These are phyloP conservation scores for Hycleus phaleratus DNA, from an alignment of 1,140 invertebrate species.

Conservation along the genomic window DNA sequence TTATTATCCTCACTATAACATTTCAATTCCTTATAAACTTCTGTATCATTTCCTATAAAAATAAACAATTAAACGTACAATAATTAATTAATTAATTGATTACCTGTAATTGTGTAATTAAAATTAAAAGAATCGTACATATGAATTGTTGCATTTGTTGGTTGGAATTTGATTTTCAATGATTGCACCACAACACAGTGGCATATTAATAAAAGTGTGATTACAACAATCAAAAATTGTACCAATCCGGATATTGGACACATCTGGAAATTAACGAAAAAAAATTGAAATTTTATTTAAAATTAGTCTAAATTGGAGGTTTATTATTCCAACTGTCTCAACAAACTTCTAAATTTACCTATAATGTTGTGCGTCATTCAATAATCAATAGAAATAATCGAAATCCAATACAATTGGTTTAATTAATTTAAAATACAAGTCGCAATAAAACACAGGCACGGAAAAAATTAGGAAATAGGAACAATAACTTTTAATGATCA, in stretches of 20 bases:
- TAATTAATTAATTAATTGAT: neutral
- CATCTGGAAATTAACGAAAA: conserved; percentile 18
- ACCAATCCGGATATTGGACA: conserved; percentile 24
- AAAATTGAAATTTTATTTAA: no score
- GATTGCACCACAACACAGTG: conserved; percentile 19
- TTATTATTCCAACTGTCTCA: no score
- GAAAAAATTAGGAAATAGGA: no score
- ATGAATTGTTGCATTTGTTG: conserved; percentile 15
- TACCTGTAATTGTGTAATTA: conserved; percentile 6
- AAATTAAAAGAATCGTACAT: conserved; percentile 17
- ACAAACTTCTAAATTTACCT: no score
- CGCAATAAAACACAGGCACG: no score
- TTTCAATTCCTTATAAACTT: neutral
- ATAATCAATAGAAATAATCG: no score
- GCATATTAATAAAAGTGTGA: conserved; percentile 20
- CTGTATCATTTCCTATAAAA: neutral
- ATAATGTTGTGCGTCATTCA: no score
- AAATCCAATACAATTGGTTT: no score
- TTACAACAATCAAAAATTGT: conserved; percentile 23
- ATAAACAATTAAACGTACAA: neutral
- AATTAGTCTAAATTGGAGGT: no score
- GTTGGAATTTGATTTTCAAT: conserved; percentile 13
- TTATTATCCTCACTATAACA: conserved; percentile 14
- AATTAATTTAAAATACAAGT: no score
- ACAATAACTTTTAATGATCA: no score